phyloP scores from a whole-genome alignment of 2,113 vertebrate genomes.

The Columba janthina region DNA sequence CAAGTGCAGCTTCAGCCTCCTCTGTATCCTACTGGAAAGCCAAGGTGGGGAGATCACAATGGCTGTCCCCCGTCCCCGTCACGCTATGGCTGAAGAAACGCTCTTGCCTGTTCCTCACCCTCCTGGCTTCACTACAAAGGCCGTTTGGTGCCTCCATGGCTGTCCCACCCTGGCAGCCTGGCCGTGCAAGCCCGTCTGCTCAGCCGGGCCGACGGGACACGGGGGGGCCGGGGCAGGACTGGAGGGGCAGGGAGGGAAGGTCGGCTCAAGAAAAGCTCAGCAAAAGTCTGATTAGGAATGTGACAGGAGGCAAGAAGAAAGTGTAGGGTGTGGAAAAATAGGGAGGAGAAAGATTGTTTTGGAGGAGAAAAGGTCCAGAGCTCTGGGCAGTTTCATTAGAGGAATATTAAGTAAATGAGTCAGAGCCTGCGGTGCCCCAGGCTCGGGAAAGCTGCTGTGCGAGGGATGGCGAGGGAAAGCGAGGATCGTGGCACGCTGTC shows the following conservation, averaged over 20 bases:
- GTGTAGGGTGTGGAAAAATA: slow-evolving; percentile 29
- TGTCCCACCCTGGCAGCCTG: not conserved
- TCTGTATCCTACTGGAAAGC: not conserved
- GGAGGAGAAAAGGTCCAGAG: slow-evolving; percentile 49
- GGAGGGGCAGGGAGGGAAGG: not conserved
- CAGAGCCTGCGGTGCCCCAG: slow-evolving; percentile 50
- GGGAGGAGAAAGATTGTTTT: slow-evolving; percentile 54
- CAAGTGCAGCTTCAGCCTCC: not conserved
- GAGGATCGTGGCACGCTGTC: slow-evolving; percentile 43
- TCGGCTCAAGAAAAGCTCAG: not conserved
- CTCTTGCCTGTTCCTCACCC: not conserved
- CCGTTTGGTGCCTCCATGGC: not conserved
- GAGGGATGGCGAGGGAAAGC: slow-evolving; percentile 23
- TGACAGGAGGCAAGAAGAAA: not conserved
- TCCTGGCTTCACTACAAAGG: not conserved
- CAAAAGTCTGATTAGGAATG: not conserved
- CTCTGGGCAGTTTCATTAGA: slow-evolving; percentile 64
- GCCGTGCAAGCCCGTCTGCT: not conserved
- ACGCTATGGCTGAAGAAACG: fast-evolving
- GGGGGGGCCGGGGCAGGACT: not conserved
- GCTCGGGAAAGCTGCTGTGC: slow-evolving; percentile 57
- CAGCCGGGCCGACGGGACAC: not conserved
- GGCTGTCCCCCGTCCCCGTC: not conserved
- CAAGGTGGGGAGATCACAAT: fast-evolving
- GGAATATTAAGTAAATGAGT: slow-evolving; percentile 69